These are phyloP conservation scores for Rotaria macrura DNA, from an alignment of 2,888 invertebrate species.

Conservation along the genomic window DNA sequence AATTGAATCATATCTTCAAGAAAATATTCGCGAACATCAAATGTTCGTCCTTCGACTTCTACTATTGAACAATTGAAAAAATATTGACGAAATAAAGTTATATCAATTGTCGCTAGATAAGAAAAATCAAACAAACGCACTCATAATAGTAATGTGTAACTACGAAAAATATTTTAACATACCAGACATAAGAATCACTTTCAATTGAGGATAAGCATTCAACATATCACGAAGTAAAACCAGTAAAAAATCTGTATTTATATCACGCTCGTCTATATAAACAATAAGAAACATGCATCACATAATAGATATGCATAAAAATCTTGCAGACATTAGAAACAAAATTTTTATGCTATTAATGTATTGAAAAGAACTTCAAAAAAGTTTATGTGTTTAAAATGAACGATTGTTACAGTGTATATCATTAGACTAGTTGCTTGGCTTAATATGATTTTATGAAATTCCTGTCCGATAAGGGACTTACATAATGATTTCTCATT, in stretches of 20 bases:
- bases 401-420: too few species aligned
- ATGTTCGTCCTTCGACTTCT: conserved; percentile 75
- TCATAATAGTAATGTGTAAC: too few species aligned
- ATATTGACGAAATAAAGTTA: conserved; percentile 75
- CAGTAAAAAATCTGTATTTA: conserved; percentile 76
- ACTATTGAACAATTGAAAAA: conserved; percentile 81
- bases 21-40: conserved; percentile 78
- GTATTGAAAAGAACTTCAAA: too few species aligned
- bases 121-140: neutral
- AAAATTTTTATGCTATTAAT: too few species aligned
- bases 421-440: too few species aligned
- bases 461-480: too few species aligned
- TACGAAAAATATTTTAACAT: neutral
- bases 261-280: conserved; percentile 29
- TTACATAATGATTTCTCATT: too few species aligned
- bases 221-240: conserved; percentile 89
- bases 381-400: too few species aligned
- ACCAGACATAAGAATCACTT: conserved; percentile 81
- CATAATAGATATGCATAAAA: too few species aligned
- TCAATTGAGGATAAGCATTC: conserved; percentile 74
- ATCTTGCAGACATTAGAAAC: too few species aligned
- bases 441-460: too few species aligned
- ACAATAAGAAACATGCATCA: neutral
- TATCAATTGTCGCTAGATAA: conserved; percentile 74
- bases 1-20: conserved; percentile 82